Percentiles rank a stretch among this genome's conserved stretches.
phyloP scores from a whole-genome alignment of 2,113 vertebrate species.

The Vanacampus margaritifer region DNA sequence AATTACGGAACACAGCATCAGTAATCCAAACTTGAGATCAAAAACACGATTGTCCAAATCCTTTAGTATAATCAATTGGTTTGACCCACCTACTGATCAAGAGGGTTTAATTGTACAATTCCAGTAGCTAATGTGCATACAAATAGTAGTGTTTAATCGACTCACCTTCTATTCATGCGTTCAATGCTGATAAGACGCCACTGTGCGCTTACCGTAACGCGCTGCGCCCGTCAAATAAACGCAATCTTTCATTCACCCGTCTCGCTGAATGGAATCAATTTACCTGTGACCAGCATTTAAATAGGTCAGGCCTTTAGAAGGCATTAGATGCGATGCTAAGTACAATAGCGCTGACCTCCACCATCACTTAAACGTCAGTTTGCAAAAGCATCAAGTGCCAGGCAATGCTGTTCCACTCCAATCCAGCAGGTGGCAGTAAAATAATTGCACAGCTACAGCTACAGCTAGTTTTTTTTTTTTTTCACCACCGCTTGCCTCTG shows the following conservation, averaged over 20 bases:
- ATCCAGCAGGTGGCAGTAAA: no score
- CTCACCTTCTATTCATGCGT: neutral
- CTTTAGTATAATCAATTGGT: no score
- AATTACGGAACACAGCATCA: neutral
- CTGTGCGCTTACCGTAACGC: neutral
- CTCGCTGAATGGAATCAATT: neutral
- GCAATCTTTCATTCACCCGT: neutral
- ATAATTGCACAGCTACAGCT: no score
- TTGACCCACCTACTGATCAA: no score
- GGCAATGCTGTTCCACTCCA: no score
- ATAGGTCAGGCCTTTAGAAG: neutral
- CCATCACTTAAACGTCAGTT: neutral
- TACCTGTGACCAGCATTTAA: neutral
- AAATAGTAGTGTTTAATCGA: neutral
- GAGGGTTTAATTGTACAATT: neutral
- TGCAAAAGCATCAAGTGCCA: neutral
- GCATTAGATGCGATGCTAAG: neutral
- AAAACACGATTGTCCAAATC: neutral
- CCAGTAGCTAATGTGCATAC: neutral
- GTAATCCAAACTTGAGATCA: neutral
- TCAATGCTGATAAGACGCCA: slow-evolving; percentile 1
- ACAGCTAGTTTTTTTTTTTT: neutral
- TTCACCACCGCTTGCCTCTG: neutral
- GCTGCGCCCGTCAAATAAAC: neutral
- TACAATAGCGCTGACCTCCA: neutral